Evolutionary conservation across 2,888 invertebrate species (phyloP).

Genomic region (Machimus atricapillus): DNA sequence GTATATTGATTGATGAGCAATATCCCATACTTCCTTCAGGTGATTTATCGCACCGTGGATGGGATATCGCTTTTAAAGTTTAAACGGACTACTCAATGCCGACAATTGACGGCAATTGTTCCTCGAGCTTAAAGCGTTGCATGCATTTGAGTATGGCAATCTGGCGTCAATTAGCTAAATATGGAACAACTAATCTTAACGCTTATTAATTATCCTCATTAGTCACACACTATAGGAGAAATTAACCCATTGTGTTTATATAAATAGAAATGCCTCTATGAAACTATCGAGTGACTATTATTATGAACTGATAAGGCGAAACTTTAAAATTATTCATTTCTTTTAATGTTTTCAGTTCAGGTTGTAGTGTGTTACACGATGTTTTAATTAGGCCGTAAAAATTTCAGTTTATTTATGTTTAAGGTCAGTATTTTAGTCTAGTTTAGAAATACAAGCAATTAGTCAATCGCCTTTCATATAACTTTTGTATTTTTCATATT

Average conservation of each 20-base stretch:
- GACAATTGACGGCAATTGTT: not conserved
- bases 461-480: too few relatives aligned
- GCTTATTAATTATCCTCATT: not conserved
- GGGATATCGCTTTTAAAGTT: not conserved
- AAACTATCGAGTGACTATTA: not conserved
- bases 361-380: too few relatives aligned
- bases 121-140: not conserved
- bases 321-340: too few relatives aligned
- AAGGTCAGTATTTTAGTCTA: too few relatives aligned
- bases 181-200: not conserved
- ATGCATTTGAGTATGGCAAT: not conserved
- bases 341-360: too few relatives aligned
- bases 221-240: not conserved
- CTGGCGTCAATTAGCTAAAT: not conserved
- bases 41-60: slow-evolving; percentile 12
- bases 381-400: too few relatives aligned
- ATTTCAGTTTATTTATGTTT: too few relatives aligned
- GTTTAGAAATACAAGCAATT: too few relatives aligned
- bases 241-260: not conserved
- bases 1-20: slow-evolving; percentile 30
- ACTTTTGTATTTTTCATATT: too few relatives aligned
- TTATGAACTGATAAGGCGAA: not conserved
- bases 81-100: not conserved
- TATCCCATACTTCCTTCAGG: not conserved
- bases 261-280: not conserved